phyloP scores from a whole-genome alignment of 2,888 invertebrate genomes.

The Caenorhabditis drosophilae region DNA sequence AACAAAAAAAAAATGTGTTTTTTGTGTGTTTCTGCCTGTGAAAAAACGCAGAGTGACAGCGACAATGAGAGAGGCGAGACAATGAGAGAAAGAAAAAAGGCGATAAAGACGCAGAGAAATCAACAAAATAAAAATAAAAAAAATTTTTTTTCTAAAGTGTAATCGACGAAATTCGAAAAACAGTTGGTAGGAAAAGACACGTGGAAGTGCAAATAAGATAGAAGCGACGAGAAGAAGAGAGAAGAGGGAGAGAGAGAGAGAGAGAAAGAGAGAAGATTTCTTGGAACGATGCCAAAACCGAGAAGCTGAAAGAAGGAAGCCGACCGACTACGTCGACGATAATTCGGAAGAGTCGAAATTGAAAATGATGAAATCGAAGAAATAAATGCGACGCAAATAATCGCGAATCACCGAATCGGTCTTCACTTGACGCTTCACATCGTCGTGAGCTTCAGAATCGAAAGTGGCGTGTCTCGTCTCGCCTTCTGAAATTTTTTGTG shows the following conservation, averaged over 20 bases:
- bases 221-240: too few species aligned
- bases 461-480: conserved; percentile 31
- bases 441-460: conserved; percentile 29
- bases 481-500: conserved; percentile 8
- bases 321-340: too few species aligned
- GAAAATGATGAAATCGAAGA: conserved; percentile 30
- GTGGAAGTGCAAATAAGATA: too few species aligned
- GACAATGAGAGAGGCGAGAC: conserved; percentile 1
- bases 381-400: conserved; percentile 31
- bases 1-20: conserved; percentile 9
- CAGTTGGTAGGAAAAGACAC: too few species aligned
- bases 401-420: conserved; percentile 15
- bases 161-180: too few species aligned
- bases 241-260: too few species aligned
- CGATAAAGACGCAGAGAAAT: conserved; percentile 3
- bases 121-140: conserved; percentile 2
- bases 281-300: too few species aligned
- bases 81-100: conserved; percentile 4
- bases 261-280: too few species aligned
- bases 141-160: too few species aligned
- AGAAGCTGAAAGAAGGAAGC: too few species aligned
- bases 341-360: conserved; percentile 24
- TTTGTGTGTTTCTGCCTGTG: conserved; percentile 6
- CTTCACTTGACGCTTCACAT: conserved; percentile 16
- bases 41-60: too few species aligned